Base-by-base conservation (phyloP, 2,888 invertebrate species). In the Actias luna region DNA sequence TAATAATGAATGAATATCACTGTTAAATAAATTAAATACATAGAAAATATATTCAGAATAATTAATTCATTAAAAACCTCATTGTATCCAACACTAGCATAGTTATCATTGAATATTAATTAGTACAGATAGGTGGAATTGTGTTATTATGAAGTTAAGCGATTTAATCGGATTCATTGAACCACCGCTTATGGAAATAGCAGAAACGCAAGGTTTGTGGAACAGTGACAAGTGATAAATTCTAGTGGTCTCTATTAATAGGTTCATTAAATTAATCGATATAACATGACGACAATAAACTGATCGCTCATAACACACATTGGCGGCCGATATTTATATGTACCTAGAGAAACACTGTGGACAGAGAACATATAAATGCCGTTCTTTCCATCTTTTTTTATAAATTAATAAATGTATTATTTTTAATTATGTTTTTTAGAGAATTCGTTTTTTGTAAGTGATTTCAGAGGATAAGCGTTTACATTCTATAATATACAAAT, bases 201-300 rank as follows among this genome's bases (percentile, higher is more conserved):
- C 57, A 61, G 33, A n/a, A 39, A 42, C 42, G 61, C 58, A 62
- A 62, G 58, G 42, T 58, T 25, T 58, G 58, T 58, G 57, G 42
- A 63, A 63, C 29, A 62, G 75, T 72, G 75, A 63, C 77, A 80
- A 81, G 77, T 84, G 79, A 87, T 87, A 83, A 86, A 79, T 81
- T 65, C 66, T 80, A 83, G 81, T 80, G 80, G 76, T 79, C 75
- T 68, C 76, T 82, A 84, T 86, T 85, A 85, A 87, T 83, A 83
- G 83, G 66, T 65, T 76, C 74, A 83, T 83, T 84, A 80, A 84
- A 85, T 83, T 83, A 74, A 69, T 65, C 62, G 60, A 36, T 79
- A 67, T 82, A 71, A 70, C 64, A 36, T 36, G 60, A 74, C 74
- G 1, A 58, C 16, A n/a, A 18, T 2, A 16, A 57, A 22, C 35